Percentiles rank a stretch among this genome's conserved stretches.
Evolutionary conservation across 30 jellyfish, hydroid and myxozoan species (phyloP).

Genomic region (Cassiopea andromeda): DNA sequence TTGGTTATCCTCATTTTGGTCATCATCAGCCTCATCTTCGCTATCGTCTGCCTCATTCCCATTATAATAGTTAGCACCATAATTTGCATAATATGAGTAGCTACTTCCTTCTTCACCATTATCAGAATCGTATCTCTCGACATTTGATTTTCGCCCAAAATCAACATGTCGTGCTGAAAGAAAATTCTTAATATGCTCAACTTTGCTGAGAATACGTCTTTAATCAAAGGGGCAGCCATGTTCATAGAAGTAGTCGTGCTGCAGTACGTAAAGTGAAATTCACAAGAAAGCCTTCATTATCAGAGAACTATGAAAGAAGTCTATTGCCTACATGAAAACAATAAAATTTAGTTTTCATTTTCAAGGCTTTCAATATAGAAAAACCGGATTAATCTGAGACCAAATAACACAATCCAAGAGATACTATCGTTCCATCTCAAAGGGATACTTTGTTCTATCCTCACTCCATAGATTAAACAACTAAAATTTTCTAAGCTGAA

Average conservation of each 20-base stretch:
- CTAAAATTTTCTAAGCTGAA: no score
- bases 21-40: constrained; percentile 69
- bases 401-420: no score
- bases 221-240: not conserved
- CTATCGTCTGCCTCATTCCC: constrained; percentile 60
- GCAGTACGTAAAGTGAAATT: not conserved
- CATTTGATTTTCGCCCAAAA: constrained; percentile 43
- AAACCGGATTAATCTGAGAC: no score
- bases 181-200: not conserved
- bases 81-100: constrained; percentile 13
- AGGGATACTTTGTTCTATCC: no score
- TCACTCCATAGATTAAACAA: no score
- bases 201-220: not conserved
- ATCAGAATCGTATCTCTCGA: not conserved
- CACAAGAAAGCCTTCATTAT: not conserved
- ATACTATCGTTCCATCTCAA: no score
- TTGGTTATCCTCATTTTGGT: constrained; percentile 64
- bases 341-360: no score
- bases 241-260: not conserved
- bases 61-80: not conserved
- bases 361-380: no score
- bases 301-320: not conserved
- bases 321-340: no score
- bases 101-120: constrained; percentile 1
- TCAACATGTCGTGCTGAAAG: constrained; percentile 48